Evolutionary conservation across 2,113 vertebrate species (phyloP), one percentile per base, ranked within the genome.

Genomic region (Spea multiplicata): DNA sequence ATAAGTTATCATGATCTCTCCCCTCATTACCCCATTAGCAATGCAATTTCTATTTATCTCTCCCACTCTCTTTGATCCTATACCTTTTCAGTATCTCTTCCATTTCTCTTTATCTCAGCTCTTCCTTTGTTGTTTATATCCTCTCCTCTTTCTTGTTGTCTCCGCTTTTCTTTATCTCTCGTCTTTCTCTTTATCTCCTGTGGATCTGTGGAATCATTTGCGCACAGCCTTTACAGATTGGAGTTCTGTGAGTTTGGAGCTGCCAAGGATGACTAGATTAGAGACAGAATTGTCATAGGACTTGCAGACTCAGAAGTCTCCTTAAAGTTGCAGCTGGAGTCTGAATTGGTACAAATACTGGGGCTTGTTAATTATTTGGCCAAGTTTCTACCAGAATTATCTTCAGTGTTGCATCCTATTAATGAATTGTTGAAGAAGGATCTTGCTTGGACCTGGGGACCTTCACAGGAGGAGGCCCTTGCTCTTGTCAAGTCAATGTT

Each of bases 301-400:
- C 73, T 80, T 10, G 46, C 13, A 13, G 78, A 84, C 47, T 49
- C 44, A 2, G 47, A 78, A 4, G 48, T 81, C 10, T 78, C 78
- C 7, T 61, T 81, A 14, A 83, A 81, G 44, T 44, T 83, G 10
- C 78, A 84, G 14, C 57, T 82, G 44, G 71, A 82, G 71, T 61
- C 74, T 5, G 74, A 82, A 9, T 48, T 82, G 13, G 82, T 71
- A 9, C 50, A 52, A 52, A 52, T 52, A 52, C 50, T 52, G 50
- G 50, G 6, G 1, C 50, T 52, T 52, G 50, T 52, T 6, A 52
- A 52, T 52, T 52, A 52, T 52, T 52, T 52, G 50, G 50, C 6
- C 50, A 52, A 52, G 9, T 52, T 30, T 30, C 30, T 30, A 30
- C 30, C 30, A 30, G 30, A 30, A 30, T 30, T 30, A 30, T 30